phyloP scores from a whole-genome alignment of 2,797 vertebrate species.

The Petrocephalus schoutedeni region DNA sequence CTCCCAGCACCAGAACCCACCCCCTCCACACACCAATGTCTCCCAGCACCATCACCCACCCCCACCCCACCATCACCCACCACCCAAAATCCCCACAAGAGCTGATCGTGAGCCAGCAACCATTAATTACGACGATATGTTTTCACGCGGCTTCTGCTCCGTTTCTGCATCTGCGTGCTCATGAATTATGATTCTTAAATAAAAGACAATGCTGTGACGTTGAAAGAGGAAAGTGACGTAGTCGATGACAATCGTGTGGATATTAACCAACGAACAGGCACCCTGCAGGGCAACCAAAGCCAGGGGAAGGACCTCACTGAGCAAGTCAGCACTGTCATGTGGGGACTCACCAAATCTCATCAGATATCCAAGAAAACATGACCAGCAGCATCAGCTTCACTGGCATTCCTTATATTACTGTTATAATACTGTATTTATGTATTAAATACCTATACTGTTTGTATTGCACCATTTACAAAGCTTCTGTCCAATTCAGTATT shows the following conservation, averaged over 20 bases:
- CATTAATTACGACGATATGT: background rate
- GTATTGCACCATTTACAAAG: background rate
- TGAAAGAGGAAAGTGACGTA: background rate
- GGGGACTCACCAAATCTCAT: background rate
- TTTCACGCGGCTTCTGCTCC: background rate
- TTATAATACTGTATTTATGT: background rate
- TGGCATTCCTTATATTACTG: background rate
- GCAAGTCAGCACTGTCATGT: background rate
- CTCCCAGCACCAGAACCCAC: too few species aligned
- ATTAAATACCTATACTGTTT: background rate
- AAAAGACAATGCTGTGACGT: background rate
- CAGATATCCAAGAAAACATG: background rate
- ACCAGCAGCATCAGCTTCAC: background rate
- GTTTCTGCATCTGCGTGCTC: background rate
- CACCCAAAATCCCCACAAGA: conserved; percentile 48
- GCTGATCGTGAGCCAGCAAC: background rate
- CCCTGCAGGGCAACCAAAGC: background rate
- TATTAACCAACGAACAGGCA: background rate
- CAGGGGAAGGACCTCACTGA: background rate
- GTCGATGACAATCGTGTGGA: background rate
- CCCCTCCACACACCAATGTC: background rate
- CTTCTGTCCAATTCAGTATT: background rate
- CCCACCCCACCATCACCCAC: conserved; percentile 52
- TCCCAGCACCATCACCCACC: background rate
- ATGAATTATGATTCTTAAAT: background rate